A percentile compares a stretch with the other conserved stretches of the same genome.
Evolutionary conservation across 2,888 invertebrate species (phyloP).

Genomic region (Nowickia ferox): DNA sequence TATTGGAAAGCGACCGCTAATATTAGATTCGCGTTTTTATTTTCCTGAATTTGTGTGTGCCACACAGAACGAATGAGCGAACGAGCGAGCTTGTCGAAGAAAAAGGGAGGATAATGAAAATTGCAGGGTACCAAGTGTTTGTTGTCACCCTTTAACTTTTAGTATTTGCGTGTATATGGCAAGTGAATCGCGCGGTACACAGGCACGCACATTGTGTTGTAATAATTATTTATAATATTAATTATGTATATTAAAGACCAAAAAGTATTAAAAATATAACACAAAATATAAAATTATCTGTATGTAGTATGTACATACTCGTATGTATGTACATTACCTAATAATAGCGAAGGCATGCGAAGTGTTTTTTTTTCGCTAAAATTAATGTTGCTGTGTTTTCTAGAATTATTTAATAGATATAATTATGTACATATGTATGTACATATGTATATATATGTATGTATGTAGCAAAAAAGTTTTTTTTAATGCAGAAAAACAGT

Average conservation of each 20-base stretch:
- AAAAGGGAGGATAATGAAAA: constrained; percentile 69
- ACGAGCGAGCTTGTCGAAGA: background rate
- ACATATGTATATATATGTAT: background rate
- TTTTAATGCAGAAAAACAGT: background rate
- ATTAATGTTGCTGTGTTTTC: constrained; percentile 24
- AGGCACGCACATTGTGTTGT: constrained; percentile 66
- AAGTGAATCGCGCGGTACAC: constrained; percentile 71
- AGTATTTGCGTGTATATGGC: constrained; percentile 74
- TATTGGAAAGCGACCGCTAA: constrained; percentile 67
- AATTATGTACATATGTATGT: too few species aligned
- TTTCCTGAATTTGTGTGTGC: constrained; percentile 27
- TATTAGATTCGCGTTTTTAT: constrained; percentile 52
- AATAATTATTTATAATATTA: constrained; percentile 54
- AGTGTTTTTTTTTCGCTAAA: constrained; percentile 20
- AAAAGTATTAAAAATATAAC: constrained; percentile 47
- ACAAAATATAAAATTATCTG: constrained; percentile 35
- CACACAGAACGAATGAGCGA: background rate
- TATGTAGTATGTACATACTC: too few species aligned
- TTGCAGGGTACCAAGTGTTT: constrained; percentile 74
- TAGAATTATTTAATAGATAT: background rate
- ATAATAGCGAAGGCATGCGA: constrained; percentile 15
- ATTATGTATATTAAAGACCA: background rate
- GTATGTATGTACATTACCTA: background rate
- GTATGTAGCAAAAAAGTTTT: background rate
- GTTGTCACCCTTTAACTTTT: constrained; percentile 74